These are phyloP conservation scores for Neocrepidodera transversa DNA, from an alignment of 2,888 invertebrate genomes.

Conservation along the genomic window DNA sequence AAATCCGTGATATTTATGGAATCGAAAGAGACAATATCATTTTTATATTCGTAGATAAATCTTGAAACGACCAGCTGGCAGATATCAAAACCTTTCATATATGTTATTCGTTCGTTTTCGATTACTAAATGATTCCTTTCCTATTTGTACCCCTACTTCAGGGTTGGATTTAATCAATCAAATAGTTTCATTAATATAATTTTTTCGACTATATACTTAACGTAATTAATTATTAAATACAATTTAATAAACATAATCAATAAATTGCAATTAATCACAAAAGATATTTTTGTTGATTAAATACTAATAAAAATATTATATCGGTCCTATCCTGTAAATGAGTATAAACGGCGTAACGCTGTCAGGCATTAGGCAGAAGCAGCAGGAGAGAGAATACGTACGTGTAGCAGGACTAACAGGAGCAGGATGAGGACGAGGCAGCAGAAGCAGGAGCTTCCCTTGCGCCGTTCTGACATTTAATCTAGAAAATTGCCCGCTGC, in stretches of 20 bases:
- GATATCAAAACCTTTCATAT: slow-evolving; percentile 58
- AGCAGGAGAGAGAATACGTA: slow-evolving; percentile 6
- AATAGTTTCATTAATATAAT: too few relatives aligned
- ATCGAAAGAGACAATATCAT: slow-evolving; percentile 61
- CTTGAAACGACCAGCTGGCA: slow-evolving; percentile 57
- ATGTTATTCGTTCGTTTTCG: slow-evolving; percentile 60
- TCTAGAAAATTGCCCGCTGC: slow-evolving; percentile 70
- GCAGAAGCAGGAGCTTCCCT: slow-evolving; percentile 49
- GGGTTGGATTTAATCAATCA: slow-evolving; percentile 20
- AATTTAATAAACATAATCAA: too few relatives aligned
- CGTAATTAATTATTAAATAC: too few relatives aligned
- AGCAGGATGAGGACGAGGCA: slow-evolving; percentile 52
- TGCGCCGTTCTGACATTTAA: slow-evolving; percentile 67
- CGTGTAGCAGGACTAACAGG: slow-evolving; percentile 20
- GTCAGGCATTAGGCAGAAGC: slow-evolving; percentile 35
- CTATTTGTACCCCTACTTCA: slow-evolving; percentile 30
- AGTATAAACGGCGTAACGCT: slow-evolving; percentile 1
- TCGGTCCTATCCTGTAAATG: background rate
- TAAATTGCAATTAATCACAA: too few relatives aligned
- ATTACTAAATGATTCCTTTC: slow-evolving; percentile 50
- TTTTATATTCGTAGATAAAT: slow-evolving; percentile 62
- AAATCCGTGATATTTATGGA: slow-evolving; percentile 44
- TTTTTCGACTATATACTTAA: too few relatives aligned
- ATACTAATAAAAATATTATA: too few relatives aligned
- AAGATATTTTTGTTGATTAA: too few relatives aligned